A percentile compares a stretch with the other conserved stretches of the same genome.
Evolutionary conservation across 2,888 invertebrate genomes (phyloP).

Genomic region (Eupithecia insigniata): DNA sequence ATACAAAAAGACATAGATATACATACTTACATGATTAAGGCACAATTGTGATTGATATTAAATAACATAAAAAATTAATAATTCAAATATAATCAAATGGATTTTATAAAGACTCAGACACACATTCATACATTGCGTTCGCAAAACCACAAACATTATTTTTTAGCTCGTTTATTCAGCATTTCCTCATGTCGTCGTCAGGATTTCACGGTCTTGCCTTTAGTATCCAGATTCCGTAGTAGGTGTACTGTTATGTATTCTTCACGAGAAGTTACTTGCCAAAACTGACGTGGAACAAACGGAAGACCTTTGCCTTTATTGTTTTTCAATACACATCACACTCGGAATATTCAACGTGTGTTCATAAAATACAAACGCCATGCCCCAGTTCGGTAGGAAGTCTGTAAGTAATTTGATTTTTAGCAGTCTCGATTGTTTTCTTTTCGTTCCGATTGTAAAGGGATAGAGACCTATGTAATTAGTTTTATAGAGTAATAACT

Average conservation of each 20-base stretch:
- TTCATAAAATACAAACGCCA: constrained; percentile 41
- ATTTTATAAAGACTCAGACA: no score
- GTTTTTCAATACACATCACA: constrained; percentile 38
- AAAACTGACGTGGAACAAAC: constrained; percentile 17
- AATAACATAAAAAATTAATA: no score
- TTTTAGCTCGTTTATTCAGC: background rate
- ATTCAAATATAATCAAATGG: no score
- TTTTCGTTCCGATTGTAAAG: background rate
- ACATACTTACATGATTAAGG: no score
- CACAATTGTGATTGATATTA: no score
- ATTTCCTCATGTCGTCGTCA: background rate
- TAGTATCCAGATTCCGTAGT: background rate
- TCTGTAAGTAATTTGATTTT: constrained; percentile 26
- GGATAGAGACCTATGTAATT: no score
- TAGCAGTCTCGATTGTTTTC: background rate
- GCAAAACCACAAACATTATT: no score
- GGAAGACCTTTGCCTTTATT: constrained; percentile 35
- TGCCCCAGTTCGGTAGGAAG: constrained; percentile 6
- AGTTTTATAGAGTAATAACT: no score
- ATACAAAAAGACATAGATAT: no score
- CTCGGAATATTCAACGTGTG: constrained; percentile 46
- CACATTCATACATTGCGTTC: no score
- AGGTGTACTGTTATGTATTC: constrained; percentile 7
- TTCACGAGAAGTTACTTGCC: constrained; percentile 9
- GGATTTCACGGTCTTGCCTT: constrained; percentile 4